These are phyloP conservation scores for Catocala nupta DNA, from an alignment of 2,888 invertebrate species.

Conservation along the genomic window DNA sequence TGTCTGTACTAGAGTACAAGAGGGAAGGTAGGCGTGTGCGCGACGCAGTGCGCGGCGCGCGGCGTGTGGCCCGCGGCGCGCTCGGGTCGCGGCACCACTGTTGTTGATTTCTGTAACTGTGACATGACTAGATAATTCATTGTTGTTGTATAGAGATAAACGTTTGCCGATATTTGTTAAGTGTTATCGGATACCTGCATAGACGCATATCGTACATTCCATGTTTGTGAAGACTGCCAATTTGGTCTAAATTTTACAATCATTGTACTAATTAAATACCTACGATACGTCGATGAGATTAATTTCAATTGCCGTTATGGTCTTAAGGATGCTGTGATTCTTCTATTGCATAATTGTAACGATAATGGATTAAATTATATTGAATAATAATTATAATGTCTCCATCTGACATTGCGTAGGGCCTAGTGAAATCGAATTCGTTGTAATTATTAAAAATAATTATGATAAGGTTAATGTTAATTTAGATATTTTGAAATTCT, in stretches of 20 bases:
- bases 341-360: slow-evolving; percentile 86
- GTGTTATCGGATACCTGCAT: slow-evolving; percentile 86
- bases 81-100: slow-evolving; percentile 55
- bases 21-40: slow-evolving; percentile 38
- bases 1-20: slow-evolving; percentile 47
- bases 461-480: slow-evolving; percentile 74
- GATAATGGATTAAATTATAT: slow-evolving; percentile 75
- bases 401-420: slow-evolving; percentile 84
- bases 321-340: slow-evolving; percentile 87
- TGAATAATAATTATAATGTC: slow-evolving; percentile 75
- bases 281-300: slow-evolving; percentile 85
- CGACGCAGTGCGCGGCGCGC: neutral
- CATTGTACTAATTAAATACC: slow-evolving; percentile 81
- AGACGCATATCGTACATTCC: slow-evolving; percentile 88
- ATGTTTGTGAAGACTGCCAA: slow-evolving; percentile 87
- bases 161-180: slow-evolving; percentile 82
- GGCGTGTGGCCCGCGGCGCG: slow-evolving; percentile 18
- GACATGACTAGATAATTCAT: slow-evolving; percentile 78
- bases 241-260: slow-evolving; percentile 88
- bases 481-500: slow-evolving; percentile 82
- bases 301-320: slow-evolving; percentile 85
- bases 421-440: slow-evolving; percentile 85
- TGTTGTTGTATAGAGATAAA: slow-evolving; percentile 85
- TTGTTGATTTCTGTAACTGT: slow-evolving; percentile 75
- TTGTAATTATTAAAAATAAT: slow-evolving; percentile 79